A percentile compares a stretch with the other conserved stretches of the same genome.
Evolutionary conservation across 2,113 vertebrate species (phyloP).

Genomic region (Oreotrochilus melanogaster): DNA sequence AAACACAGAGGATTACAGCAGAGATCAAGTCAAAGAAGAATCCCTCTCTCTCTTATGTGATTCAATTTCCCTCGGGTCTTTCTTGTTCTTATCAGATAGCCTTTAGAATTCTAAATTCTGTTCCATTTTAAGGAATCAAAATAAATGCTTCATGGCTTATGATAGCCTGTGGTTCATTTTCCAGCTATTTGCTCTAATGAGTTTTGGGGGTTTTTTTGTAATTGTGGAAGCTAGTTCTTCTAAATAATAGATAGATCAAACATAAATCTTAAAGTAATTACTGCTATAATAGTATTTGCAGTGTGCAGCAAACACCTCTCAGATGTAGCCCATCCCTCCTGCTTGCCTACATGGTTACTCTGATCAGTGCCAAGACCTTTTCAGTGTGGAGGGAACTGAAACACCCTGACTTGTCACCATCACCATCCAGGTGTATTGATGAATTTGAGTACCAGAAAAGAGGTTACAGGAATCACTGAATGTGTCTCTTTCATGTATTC

Average conservation of each 20-base stretch:
- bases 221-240: not conserved
- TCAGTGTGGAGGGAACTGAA: accelerated
- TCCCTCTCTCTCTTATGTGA: not conserved
- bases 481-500: accelerated
- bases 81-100: not conserved
- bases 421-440: not conserved
- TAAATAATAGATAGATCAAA: not conserved
- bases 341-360: not conserved
- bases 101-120: constrained; percentile 13
- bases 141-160: not conserved
- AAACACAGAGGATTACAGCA: not conserved
- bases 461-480: not conserved
- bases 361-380: not conserved
- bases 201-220: not conserved
- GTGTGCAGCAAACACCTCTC: not conserved
- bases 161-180: not conserved
- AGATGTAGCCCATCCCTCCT: not conserved
- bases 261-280: not conserved
- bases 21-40: not conserved
- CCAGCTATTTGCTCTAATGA: not conserved
- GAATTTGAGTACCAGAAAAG: not conserved
- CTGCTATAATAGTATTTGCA: not conserved
- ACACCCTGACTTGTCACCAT: not conserved
- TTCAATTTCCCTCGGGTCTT: not conserved
- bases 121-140: constrained; percentile 7